These are phyloP conservation scores for Dendronephthya gigantea DNA, from an alignment of 64 coral and sea anemone species.

Conservation along the genomic window DNA sequence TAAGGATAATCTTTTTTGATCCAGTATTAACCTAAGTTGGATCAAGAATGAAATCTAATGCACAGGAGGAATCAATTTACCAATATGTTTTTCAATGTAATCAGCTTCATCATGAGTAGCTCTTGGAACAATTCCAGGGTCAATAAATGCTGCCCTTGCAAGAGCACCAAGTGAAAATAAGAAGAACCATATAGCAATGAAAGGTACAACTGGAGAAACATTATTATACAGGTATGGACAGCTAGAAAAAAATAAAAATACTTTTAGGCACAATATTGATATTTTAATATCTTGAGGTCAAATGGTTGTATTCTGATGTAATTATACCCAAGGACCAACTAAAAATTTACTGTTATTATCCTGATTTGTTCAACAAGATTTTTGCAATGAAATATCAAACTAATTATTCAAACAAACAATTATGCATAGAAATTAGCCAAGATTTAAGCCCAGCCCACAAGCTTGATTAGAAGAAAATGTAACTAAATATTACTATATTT, in stretches of 20 bases:
- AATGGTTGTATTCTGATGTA: too few relatives aligned
- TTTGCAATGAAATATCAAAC: too few relatives aligned
- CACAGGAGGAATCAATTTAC: conserved; percentile 1
- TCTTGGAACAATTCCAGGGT: conserved; percentile 83
- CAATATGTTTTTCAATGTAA: conserved; percentile 75
- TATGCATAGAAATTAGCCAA: too few relatives aligned
- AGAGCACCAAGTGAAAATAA: conserved; percentile 76
- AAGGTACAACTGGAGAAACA: conserved; percentile 61
- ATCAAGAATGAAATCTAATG: background rate
- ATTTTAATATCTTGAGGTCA: background rate
- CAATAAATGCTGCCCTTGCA: conserved; percentile 76
- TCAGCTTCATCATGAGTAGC: conserved; percentile 73
- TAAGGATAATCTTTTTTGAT: background rate
- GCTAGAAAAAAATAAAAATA: conserved; percentile 36
- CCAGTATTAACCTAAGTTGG: background rate
- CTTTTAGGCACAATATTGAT: background rate
- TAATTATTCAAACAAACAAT: too few relatives aligned
- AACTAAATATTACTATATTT: background rate
- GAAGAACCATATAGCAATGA: conserved; percentile 86
- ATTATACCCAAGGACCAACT: too few relatives aligned
- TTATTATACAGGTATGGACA: conserved; percentile 43
- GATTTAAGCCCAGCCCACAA: too few relatives aligned
- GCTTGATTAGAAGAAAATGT: background rate
- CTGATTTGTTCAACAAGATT: too few relatives aligned
- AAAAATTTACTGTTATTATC: too few relatives aligned